These are phyloP conservation scores for Lota lota DNA, from an alignment of 2,113 vertebrate genomes.

Conservation along the genomic window DNA sequence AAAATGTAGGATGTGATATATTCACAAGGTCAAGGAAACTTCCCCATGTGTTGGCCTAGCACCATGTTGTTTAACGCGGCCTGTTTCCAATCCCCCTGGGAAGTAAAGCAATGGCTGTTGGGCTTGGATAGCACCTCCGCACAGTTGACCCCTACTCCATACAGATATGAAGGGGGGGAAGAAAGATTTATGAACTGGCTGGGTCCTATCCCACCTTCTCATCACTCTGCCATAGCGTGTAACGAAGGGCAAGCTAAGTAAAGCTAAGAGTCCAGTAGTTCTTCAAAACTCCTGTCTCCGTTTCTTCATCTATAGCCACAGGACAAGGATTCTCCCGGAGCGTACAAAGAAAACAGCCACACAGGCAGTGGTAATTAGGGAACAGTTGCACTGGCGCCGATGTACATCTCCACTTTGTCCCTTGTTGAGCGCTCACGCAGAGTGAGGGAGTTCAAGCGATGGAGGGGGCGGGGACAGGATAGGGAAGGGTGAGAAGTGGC, in stretches of 20 bases:
- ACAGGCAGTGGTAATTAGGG: constrained; percentile 1
- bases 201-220: background rate
- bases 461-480: too few relatives aligned
- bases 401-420: background rate
- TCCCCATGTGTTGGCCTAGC: too few relatives aligned
- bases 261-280: background rate
- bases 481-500: too few relatives aligned
- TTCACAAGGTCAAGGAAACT: too few relatives aligned
- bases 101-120: background rate
- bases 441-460: background rate
- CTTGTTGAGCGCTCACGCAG: background rate
- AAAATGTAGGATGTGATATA: too few relatives aligned
- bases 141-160: background rate
- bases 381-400: background rate
- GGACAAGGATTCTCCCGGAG: background rate
- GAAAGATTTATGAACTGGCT: background rate
- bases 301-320: background rate
- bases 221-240: background rate
- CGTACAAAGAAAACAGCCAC: background rate
- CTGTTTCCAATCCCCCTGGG: too few relatives aligned
- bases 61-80: too few relatives aligned
- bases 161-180: background rate
- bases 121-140: background rate
- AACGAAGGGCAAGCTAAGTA: background rate
- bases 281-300: background rate